phyloP scores from a whole-genome alignment of 2,797 vertebrate species.

The Stomatorhinus walkeri region DNA sequence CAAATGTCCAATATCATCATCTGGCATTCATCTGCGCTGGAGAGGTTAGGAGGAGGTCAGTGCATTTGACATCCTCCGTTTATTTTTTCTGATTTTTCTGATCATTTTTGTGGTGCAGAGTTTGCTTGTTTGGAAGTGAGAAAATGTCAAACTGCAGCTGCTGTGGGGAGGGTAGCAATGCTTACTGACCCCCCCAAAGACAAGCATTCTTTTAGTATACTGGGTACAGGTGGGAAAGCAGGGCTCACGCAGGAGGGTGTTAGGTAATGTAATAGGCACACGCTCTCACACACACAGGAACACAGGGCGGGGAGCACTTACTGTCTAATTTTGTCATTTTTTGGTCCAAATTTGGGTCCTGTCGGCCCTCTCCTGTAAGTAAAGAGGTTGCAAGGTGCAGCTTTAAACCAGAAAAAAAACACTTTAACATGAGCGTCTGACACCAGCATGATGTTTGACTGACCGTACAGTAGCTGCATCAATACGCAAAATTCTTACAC shows the following conservation, averaged over 20 bases:
- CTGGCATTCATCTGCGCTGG: neutral
- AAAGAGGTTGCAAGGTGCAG: neutral
- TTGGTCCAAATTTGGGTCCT: conserved; percentile 87
- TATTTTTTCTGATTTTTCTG: neutral
- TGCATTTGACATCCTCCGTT: neutral
- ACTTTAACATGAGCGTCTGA: neutral
- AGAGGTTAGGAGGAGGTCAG: neutral
- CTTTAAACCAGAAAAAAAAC: neutral
- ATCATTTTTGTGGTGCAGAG: neutral
- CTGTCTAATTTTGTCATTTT: conserved; percentile 96
- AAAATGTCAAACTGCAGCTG: neutral
- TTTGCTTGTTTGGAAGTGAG: neutral
- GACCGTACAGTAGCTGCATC: neutral
- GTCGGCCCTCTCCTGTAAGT: conserved; percentile 80
- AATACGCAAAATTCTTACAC: neutral
- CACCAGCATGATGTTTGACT: neutral
- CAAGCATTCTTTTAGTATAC: neutral
- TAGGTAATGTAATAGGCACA: neutral
- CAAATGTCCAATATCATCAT: neutral
- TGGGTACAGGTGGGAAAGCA: neutral
- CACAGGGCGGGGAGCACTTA: conserved; percentile 57
- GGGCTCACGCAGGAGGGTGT: neutral
- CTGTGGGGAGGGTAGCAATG: neutral
- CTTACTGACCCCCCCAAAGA: neutral
- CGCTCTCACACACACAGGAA: neutral